Evolutionary conservation across 2,888 invertebrate species (phyloP), one percentile per base, ranked within the genome.

Genomic region (Synanthedon formicaeformis): DNA sequence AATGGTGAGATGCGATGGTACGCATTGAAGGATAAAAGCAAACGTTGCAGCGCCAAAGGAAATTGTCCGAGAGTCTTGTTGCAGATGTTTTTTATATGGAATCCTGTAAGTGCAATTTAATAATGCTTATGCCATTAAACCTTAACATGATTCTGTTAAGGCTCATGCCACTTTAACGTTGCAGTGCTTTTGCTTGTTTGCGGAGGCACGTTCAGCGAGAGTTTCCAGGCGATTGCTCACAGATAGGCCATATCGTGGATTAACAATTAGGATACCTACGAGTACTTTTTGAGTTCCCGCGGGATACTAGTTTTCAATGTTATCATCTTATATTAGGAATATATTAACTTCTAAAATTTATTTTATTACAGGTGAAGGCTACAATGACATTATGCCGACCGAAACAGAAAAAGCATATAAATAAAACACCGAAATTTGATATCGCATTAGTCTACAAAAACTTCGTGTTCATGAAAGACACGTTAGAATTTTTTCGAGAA

Each of bases 1-100:
- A 77, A 77, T 41, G 75, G 75, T 1, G 75, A 77, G 54, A 57
- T 63, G 45, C 69, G 75, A 0, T 86, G 85, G 86, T 83, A 77
- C 57, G 83, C 78, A 0, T 61, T 87, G 4, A 87, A 87, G 56
- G 76, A 82, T 55, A 73, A 61, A 56, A 67, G 57, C 50, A 81
- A 75, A 58, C 65, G 78, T 41, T 67, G 60, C 48, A 67, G 64
- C 14, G 83, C 86, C 0, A 79, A 67, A 59, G 85, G 85, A 16
- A 83, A 81, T 56, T 83, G 76, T 55, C 86, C 86, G 0, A 71
- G 86, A 60, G 65, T 87, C 10, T 64, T 73, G 10, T 57, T 87
- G 53, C 76, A 84, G 56, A 80, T 85, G 76, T 66, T 69, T 11
- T 55, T 85, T 13, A 65, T 67, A 58, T 87, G 76, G 77, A 81